Conservation (phyloP, 1,140 invertebrate species). For the Drosophila kikkawai region DNA sequence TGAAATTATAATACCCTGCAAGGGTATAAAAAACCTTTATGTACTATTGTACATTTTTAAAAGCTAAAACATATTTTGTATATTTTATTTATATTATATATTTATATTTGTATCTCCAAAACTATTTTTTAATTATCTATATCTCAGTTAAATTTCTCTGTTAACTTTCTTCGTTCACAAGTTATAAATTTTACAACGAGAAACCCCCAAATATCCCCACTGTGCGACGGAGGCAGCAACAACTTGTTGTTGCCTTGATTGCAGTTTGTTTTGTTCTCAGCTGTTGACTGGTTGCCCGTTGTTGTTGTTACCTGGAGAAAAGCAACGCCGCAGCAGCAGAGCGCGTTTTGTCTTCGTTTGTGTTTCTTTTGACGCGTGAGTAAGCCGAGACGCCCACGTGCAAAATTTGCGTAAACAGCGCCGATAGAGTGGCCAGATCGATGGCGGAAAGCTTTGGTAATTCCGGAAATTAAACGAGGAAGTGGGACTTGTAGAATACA, state of each 20-base stretch:
- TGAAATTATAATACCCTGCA: no score
- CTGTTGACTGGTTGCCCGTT: conserved; percentile 70
- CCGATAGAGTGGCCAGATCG: conserved; percentile 54
- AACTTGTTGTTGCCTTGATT: conserved; percentile 55
- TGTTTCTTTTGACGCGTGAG: conserved; percentile 81
- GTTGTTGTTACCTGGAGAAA: conserved; percentile 56
- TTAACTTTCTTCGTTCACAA: not conserved
- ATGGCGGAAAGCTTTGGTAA: not conserved
- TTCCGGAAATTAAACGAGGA: conserved; percentile 28
- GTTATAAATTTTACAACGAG: not conserved
- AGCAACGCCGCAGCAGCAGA: conserved; percentile 59
- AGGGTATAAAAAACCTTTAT: no score
- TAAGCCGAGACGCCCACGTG: conserved; percentile 80
- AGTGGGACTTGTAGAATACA: not conserved
- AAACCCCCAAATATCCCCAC: not conserved
- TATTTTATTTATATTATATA: no score
- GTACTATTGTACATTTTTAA: no score
- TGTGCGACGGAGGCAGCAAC: conserved; percentile 26
- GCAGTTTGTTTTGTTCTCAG: conserved; percentile 82
- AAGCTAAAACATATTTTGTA: no score
- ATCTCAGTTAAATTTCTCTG: no score
- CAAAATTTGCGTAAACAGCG: conserved; percentile 76
- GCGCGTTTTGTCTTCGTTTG: conserved; percentile 78
- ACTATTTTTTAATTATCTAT: no score
- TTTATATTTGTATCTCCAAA: no score